Base-by-base conservation (phyloP, 2,797 vertebrate genomes). In the Lutra lutra region DNA sequence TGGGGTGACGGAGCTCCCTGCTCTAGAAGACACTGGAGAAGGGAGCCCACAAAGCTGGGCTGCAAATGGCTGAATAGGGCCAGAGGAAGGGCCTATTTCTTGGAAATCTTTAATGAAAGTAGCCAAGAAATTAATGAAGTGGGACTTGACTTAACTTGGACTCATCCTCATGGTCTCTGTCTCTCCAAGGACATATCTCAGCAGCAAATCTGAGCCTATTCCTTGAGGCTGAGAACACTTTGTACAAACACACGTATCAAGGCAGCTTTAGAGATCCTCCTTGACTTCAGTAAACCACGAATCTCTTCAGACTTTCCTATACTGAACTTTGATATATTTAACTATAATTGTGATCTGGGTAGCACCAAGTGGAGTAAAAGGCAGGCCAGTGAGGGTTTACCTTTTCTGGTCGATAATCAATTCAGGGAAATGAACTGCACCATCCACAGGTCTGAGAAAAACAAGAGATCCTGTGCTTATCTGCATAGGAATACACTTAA, bases 301-400 rank as follows among this genome's bases (percentile, higher is more conserved):
- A 32, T 46, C 20, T 51, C 86, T 62, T 91, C 66, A 70, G 90
- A 89, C 58, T 43, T 93, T 64, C 46, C 58, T 56, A 78, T 91
- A 96, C 32, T 79, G 89, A 93, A 73, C 56, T 66, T 79, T 58
- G 58, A 93, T 77, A 84, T 93, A 78, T 29, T 97, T 0, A 27
- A 84, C 94, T 96, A 97, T 95, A 94, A 92, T 87, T 95, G 82
- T 91, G 89, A 96, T 40, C 48, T 58, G 96, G 95, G 70, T 35
- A 13, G 4, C 83, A n/a, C 23, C 64, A 95, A 85, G 89, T 78
- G 75, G 73, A 72, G 60, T 13, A 18, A 96, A 94, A 83, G 84
- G 43, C 46, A 23, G 68, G 48, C n/a, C 35, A 86, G 27, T 56
- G 43, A 93, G 62, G 73, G 7, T 38, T 92, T 48, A 25, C 48